Conservation (phyloP, 2,888 invertebrate species). For the Hemaris fuciformis region DNA sequence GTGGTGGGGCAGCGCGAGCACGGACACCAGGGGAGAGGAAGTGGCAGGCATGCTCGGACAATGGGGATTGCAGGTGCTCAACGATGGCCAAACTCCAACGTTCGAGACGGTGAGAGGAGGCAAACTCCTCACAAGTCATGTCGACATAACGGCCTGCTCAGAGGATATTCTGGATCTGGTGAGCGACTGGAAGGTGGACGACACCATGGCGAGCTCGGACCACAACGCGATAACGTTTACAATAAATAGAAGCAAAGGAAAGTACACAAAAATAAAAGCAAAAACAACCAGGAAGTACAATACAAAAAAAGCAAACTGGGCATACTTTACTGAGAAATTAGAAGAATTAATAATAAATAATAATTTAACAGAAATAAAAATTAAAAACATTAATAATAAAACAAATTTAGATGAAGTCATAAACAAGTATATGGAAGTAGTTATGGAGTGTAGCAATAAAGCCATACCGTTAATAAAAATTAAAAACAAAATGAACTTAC, state of each 20-base stretch:
- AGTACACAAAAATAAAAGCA: too few relatives aligned
- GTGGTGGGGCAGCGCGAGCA: too few relatives aligned
- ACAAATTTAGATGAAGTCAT: background rate
- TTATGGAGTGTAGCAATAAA: constrained; percentile 4
- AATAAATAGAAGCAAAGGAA: background rate
- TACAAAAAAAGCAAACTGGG: constrained; percentile 4
- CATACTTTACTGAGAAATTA: background rate
- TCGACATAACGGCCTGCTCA: too few relatives aligned
- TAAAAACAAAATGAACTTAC: background rate
- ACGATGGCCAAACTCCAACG: constrained; percentile 15
- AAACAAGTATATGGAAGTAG: background rate
- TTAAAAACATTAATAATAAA: constrained; percentile 10
- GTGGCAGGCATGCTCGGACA: background rate
- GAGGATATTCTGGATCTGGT: too few relatives aligned
- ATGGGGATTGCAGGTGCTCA: constrained; percentile 17
- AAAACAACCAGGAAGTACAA: constrained; percentile 11
- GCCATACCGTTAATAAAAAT: constrained; percentile 11
- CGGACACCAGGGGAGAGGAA: constrained; percentile 15
- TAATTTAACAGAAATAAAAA: constrained; percentile 3
- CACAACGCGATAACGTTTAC: constrained; percentile 18
- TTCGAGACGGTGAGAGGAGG: too few relatives aligned
- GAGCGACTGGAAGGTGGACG: too few relatives aligned
- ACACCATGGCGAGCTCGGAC: constrained; percentile 19
- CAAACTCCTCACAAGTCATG: too few relatives aligned
- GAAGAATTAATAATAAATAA: background rate